Base-by-base conservation (phyloP, 2,797 vertebrate species). In the Acestrorhynchus altus region DNA sequence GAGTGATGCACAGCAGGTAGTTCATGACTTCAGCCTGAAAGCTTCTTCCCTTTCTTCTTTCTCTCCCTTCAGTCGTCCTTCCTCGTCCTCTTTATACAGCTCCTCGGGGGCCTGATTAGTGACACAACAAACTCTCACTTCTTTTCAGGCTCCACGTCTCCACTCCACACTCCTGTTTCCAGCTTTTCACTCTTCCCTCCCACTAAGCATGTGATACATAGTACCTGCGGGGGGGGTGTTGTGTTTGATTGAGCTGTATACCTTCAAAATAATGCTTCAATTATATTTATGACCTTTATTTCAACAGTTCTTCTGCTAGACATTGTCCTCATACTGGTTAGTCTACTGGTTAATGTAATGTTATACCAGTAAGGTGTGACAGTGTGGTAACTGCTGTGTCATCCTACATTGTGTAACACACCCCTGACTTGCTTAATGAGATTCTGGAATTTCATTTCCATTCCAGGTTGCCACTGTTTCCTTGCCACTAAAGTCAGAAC, bases 1-100 rank as follows among this genome's bases (percentile, higher is more conserved):
- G 20, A 0, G 64, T n/a, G 0, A 91, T 13, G 3, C 69, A 16
- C 64, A 35, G 81, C 91, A 92, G 89, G 0, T 35, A 82, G 1
- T 0, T 26, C 82, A 80, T 31, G 60, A 49, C 70, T 69, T 22
- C 0, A 39, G 0, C 11, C 42, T 51, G 3, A 24, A 0, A 31
- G 18, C 13, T 44, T 13, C 13, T 44, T 6, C 8, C 5, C n/a
- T 8, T 18, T 20, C 46, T 10, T 7, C 18, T 35, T 22, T 59
- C 51, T 68, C 52, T n/a, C 9, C 40, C 39, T 22, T 57, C 18
- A 66, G 64, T 79, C 44, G 0, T 22, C 18, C 2, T n/a, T 64
- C 0, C 10, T 60, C 40, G 18, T 8, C 42, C 28, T 18, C 47
- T 13, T 56, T 67, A 68, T 74, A 42, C 59, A 42, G 11, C 28